These are phyloP conservation scores for Dryobota labecula DNA, from an alignment of 2,888 invertebrate species.

Conservation along the genomic window DNA sequence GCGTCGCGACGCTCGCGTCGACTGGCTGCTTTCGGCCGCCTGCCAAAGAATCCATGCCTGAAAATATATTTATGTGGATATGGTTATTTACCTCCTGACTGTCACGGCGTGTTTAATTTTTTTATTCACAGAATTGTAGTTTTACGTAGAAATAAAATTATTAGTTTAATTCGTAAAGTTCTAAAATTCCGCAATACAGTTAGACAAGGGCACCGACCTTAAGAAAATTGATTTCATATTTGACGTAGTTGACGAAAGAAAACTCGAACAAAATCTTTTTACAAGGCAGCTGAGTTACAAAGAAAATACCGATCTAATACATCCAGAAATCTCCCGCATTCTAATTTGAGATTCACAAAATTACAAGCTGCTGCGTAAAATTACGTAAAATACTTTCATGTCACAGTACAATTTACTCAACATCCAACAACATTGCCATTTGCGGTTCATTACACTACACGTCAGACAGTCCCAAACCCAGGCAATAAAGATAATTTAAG, in stretches of 20 bases:
- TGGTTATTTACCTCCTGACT: slow-evolving; percentile 76
- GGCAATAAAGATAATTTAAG: slow-evolving; percentile 65
- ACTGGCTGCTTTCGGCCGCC: slow-evolving; percentile 86
- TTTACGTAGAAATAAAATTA: neutral
- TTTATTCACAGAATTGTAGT: slow-evolving; percentile 40
- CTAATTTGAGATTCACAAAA: slow-evolving; percentile 4
- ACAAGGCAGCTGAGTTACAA: neutral
- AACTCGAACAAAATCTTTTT: neutral
- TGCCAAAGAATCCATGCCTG: slow-evolving; percentile 87
- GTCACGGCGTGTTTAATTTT: slow-evolving; percentile 63
- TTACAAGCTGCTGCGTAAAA: slow-evolving; percentile 13
- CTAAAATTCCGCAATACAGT: slow-evolving; percentile 14
- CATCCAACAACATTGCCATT: slow-evolving; percentile 25
- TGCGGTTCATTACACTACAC: slow-evolving; percentile 41
- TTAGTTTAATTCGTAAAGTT: slow-evolving; percentile 6
- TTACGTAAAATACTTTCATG: slow-evolving; percentile 46
- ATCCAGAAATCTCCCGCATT: neutral
- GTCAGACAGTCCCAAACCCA: slow-evolving; percentile 39
- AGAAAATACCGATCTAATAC: slow-evolving; percentile 4
- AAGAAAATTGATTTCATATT: slow-evolving; percentile 37
- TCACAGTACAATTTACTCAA: slow-evolving; percentile 23
- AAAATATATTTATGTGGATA: slow-evolving; percentile 88
- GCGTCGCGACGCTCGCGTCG: slow-evolving; percentile 83
- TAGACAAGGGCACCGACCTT: slow-evolving; percentile 33
- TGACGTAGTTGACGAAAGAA: slow-evolving; percentile 19